These are phyloP conservation scores for Hephaestus fuliginosus DNA, from an alignment of 2,797 vertebrate species.

Conservation along the genomic window DNA sequence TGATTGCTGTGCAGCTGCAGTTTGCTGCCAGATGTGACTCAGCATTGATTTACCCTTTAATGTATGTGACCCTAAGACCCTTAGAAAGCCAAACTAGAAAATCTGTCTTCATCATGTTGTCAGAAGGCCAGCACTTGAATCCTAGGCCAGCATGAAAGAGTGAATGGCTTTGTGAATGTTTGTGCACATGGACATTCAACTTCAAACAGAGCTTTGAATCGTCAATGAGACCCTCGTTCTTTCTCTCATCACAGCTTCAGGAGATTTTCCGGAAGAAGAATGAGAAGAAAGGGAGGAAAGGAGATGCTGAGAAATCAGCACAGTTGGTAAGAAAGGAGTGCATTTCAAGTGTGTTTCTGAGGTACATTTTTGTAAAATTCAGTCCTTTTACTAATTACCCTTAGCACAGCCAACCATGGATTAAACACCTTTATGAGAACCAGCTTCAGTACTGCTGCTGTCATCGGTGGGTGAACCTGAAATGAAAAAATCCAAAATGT, in stretches of 20 bases:
- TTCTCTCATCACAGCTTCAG: slow-evolving; percentile 88
- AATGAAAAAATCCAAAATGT: slow-evolving; percentile 8
- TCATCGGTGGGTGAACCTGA: slow-evolving; percentile 24
- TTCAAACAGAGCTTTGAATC: slow-evolving; percentile 38
- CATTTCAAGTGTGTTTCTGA: not conserved
- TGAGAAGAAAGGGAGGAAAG: slow-evolving; percentile 93
- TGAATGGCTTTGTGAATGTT: slow-evolving; percentile 32
- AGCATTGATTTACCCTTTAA: slow-evolving; percentile 24
- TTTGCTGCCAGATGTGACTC: slow-evolving; percentile 14
- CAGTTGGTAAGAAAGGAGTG: slow-evolving; percentile 90
- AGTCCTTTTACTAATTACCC: not conserved
- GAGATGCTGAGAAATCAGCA: slow-evolving; percentile 94
- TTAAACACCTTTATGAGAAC: not conserved
- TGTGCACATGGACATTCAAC: slow-evolving; percentile 25
- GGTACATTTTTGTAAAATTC: not conserved
- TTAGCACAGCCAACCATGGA: slow-evolving; percentile 4
- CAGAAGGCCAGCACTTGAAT: slow-evolving; percentile 30
- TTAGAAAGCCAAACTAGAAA: slow-evolving; percentile 28
- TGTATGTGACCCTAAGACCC: slow-evolving; percentile 24
- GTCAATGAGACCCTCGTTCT: slow-evolving; percentile 23
- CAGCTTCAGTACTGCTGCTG: slow-evolving; percentile 16
- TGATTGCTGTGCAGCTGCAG: slow-evolving; percentile 3
- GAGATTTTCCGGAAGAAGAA: slow-evolving; percentile 99
- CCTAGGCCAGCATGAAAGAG: slow-evolving; percentile 32
- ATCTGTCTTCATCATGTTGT: slow-evolving; percentile 37